phyloP scores from a whole-genome alignment of 2,888 invertebrate species.

The Myopa testacea region DNA sequence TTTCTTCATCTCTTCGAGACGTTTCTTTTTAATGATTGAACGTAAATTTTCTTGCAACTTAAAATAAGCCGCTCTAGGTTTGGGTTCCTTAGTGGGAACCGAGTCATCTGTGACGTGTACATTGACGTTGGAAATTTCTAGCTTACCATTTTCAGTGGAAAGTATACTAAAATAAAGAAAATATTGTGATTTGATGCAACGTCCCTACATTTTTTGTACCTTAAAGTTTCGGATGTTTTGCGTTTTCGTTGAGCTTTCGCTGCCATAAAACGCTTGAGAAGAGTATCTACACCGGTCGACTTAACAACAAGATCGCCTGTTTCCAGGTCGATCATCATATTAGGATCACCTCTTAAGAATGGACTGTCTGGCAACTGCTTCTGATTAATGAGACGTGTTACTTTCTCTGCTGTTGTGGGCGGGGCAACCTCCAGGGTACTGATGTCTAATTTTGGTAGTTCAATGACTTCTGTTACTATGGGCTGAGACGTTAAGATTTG shows the following conservation, averaged over 20 bases:
- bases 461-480: constrained; percentile 52
- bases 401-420: constrained; percentile 51
- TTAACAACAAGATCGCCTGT: constrained; percentile 68
- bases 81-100: constrained; percentile 64
- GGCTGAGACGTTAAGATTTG: constrained; percentile 23
- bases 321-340: constrained; percentile 75
- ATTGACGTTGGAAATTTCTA: constrained; percentile 66
- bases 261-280: constrained; percentile 79
- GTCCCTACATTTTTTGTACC: constrained; percentile 47
- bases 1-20: constrained; percentile 77
- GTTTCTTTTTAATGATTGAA: constrained; percentile 77
- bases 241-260: constrained; percentile 74
- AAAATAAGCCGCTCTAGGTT: constrained; percentile 79
- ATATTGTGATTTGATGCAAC: background rate
- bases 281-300: constrained; percentile 74
- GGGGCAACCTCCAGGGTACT: constrained; percentile 53
- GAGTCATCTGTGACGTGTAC: constrained; percentile 56
- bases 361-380: constrained; percentile 64
- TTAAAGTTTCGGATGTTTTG: constrained; percentile 71
- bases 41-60: constrained; percentile 79
- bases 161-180: constrained; percentile 62
- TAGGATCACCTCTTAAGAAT: constrained; percentile 70
- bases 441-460: constrained; percentile 59
- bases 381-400: constrained; percentile 53
- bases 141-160: constrained; percentile 67